Evolutionary conservation across 92 coral and sea anemone species (phyloP), one percentile per base, ranked within the genome.

Genomic region (Nematostella vectensis): DNA sequence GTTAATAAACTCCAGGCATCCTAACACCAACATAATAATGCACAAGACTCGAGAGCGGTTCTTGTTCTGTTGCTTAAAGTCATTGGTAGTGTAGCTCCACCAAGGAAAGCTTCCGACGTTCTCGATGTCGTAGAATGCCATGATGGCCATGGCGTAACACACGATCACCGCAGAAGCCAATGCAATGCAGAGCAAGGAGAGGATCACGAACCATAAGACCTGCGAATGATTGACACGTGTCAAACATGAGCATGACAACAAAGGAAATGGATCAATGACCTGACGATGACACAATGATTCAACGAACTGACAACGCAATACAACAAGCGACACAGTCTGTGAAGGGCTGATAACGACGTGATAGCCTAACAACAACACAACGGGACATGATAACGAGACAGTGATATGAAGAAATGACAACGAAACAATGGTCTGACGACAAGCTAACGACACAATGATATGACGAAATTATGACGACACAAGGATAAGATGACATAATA

Each of bases 191-290:
- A 65, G 31, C 27, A 65, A 9, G 13, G 71, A 65, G 52, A 65
- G 48, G 39, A 65, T 17, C 28, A 65, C 61, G n/a, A 65, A 65
- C 52, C 27, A 28, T 26, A 62, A 37, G 69, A 62, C 50, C 69
- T 62, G 21, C 17, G 16, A 55, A 54, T n/a, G n/a, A n/a, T n/a
- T n/a, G n/a, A n/a, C n/a, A n/a, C n/a, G n/a, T n/a, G n/a, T n/a
- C n/a, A n/a, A 3, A 20, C 33, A 23, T 48, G 26, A 6, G 3
- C 39, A 1, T 29, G 58, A 3, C 16, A 16, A 23, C 29, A 31
- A 16, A 12, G 6, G 4, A 22, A 54, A 25, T 54, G 42, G 20
- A n/a, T n/a, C n/a, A n/a, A n/a, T n/a, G n/a, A n/a, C n/a, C n/a
- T n/a, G n/a, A n/a, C n/a, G n/a, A n/a, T n/a, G n/a, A n/a, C n/a